A percentile compares a stretch with the other conserved stretches of the same genome.
These are phyloP conservation scores for Oligia fasciuncula DNA, from an alignment of 2,888 invertebrate species.

Conservation along the genomic window DNA sequence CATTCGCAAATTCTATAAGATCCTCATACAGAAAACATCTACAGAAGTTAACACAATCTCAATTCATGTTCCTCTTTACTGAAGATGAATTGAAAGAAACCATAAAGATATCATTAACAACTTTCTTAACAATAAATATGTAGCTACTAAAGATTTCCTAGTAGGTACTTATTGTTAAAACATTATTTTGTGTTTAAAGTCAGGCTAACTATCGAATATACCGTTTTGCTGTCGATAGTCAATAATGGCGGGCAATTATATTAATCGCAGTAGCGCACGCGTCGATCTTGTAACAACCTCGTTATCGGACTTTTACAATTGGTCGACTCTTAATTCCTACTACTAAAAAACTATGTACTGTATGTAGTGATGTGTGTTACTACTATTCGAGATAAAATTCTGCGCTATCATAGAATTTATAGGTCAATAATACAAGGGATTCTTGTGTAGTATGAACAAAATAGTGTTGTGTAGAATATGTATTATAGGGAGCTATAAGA, in stretches of 20 bases:
- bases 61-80: not conserved
- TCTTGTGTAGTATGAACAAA: slow-evolving; percentile 21
- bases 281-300: slow-evolving; percentile 73
- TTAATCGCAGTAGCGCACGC: slow-evolving; percentile 75
- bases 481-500: slow-evolving; percentile 15
- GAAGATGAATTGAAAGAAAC: slow-evolving; percentile 3
- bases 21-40: not conserved
- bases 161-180: slow-evolving; percentile 35
- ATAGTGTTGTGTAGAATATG: slow-evolving; percentile 24
- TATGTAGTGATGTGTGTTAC: slow-evolving; percentile 28
- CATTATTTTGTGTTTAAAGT: slow-evolving; percentile 43
- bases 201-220: slow-evolving; percentile 48
- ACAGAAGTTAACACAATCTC: not conserved
- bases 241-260: slow-evolving; percentile 75
- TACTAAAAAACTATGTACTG: slow-evolving; percentile 60
- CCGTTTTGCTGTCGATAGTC: slow-evolving; percentile 56
- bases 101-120: not conserved
- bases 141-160: slow-evolving; percentile 19
- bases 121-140: slow-evolving; percentile 14
- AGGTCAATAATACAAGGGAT: slow-evolving; percentile 40
- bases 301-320: slow-evolving; percentile 79
- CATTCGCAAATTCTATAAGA: not conserved
- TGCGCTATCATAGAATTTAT: slow-evolving; percentile 33
- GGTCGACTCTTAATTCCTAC: slow-evolving; percentile 67
- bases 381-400: slow-evolving; percentile 49